Percentiles rank a stretch among this genome's conserved stretches.
These are phyloP conservation scores for Xenopus laevis DNA, from an alignment of 2,113 vertebrate genomes.

Conservation along the genomic window DNA sequence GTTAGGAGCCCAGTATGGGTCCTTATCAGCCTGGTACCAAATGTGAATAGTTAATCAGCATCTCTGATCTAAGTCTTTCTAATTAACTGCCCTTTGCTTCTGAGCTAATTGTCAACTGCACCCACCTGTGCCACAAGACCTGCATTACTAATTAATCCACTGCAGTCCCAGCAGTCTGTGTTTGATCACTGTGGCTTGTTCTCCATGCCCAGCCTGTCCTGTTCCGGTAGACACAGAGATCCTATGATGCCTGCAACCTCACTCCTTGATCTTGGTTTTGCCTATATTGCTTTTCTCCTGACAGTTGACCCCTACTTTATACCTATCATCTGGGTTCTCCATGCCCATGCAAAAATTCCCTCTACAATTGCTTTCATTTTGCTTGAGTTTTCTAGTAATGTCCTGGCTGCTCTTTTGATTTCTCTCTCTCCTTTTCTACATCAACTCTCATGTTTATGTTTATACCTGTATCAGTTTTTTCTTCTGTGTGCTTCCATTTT, in stretches of 20 bases:
- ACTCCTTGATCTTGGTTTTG: neutral
- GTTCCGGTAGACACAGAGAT: neutral
- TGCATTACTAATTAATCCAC: neutral
- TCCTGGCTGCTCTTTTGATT: too few relatives aligned
- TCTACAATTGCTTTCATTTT: too few relatives aligned
- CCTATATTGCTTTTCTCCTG: neutral
- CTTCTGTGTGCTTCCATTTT: too few relatives aligned
- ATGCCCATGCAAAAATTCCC: neutral
- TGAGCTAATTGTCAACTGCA: neutral
- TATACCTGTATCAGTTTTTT: too few relatives aligned
- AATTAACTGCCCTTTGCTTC: slow-evolving; percentile 1
- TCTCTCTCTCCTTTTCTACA: too few relatives aligned
- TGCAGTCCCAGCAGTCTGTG: neutral
- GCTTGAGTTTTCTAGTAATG: too few relatives aligned
- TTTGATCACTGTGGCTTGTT: neutral
- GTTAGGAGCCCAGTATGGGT: neutral
- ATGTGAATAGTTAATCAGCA: neutral
- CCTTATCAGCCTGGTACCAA: neutral
- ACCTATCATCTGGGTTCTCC: neutral
- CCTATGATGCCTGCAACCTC: neutral
- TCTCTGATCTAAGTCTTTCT: neutral
- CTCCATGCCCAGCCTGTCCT: neutral
- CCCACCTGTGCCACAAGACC: neutral
- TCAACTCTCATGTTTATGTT: too few relatives aligned
- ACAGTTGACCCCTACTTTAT: neutral